A percentile compares a stretch with the other conserved stretches of the same genome.
Evolutionary conservation across 2,113 vertebrate genomes (phyloP).

Genomic region (Daubentonia madagascariensis): DNA sequence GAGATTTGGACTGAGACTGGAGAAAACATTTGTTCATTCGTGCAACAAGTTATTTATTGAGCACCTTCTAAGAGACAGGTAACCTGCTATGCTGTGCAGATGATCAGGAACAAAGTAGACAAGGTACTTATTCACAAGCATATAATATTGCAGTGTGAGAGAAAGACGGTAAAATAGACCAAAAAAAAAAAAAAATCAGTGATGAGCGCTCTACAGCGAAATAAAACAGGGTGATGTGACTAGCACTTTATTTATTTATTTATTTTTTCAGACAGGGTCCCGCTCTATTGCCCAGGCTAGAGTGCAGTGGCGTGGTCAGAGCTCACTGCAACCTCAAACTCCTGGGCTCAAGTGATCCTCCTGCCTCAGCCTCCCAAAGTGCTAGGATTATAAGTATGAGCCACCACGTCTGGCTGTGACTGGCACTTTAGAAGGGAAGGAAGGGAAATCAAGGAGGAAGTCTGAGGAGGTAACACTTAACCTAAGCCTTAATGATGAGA

Average conservation of each 20-base stretch:
- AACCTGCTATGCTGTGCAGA: neutral
- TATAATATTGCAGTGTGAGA: neutral
- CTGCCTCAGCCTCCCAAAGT: too few species aligned
- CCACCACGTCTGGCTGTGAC: neutral
- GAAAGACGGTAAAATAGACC: neutral
- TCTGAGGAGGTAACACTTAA: conserved; percentile 29
- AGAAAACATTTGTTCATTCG: conserved; percentile 25
- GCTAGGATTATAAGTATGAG: too few species aligned
- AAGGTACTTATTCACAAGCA: neutral
- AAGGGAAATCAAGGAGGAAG: neutral
- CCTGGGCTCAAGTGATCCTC: too few species aligned
- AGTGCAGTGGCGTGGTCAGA: too few species aligned
- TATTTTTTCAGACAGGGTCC: too few species aligned
- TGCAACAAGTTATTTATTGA: neutral
- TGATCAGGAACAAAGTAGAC: neutral
- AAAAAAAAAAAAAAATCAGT: neutral
- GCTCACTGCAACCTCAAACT: too few species aligned
- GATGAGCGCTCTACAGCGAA: neutral
- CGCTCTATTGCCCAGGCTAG: too few species aligned
- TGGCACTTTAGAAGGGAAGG: neutral
- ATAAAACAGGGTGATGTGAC: neutral
- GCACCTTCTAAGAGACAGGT: neutral
- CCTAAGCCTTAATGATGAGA: neutral
- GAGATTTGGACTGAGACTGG: neutral
- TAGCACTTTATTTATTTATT: too few species aligned